Evolutionary conservation across 2,113 vertebrate genomes (phyloP).

Genomic region (Deroptyus accipitrinus): DNA sequence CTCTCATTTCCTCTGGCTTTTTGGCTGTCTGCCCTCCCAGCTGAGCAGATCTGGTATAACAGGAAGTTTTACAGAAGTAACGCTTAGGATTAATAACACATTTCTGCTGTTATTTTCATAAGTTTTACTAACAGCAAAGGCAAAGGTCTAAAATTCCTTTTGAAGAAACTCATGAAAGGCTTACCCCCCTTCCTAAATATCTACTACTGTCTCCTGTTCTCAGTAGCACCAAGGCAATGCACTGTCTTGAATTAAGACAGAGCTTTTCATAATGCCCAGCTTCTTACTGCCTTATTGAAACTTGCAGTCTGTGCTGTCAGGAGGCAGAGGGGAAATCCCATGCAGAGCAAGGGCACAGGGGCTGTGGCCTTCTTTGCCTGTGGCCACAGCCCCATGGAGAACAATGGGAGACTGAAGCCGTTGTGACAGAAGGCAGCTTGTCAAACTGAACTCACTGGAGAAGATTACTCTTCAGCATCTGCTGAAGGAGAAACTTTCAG

Average conservation of each 20-base stretch:
- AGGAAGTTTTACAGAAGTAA: constrained; percentile 8
- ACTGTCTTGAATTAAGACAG: neutral
- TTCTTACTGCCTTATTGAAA: constrained; percentile 23
- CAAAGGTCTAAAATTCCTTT: neutral
- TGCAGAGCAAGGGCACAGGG: neutral
- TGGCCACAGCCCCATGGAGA: constrained; percentile 37
- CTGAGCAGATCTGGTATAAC: neutral
- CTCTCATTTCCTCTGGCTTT: neutral
- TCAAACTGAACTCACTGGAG: neutral
- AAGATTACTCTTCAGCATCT: constrained; percentile 44
- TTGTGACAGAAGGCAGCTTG: constrained; percentile 3
- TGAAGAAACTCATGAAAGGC: neutral
- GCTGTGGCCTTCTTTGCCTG: constrained; percentile 28
- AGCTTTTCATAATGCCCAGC: constrained; percentile 15
- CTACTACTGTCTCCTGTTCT: neutral
- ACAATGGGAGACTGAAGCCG: constrained; percentile 26
- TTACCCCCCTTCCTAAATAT: neutral
- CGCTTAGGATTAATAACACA: neutral
- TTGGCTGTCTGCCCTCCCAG: neutral
- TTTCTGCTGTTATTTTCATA: constrained; percentile 18
- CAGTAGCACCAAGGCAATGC: neutral
- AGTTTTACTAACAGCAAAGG: neutral
- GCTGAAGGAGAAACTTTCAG: constrained; percentile 57
- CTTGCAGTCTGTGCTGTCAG: neutral
- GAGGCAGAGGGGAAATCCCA: constrained; percentile 40